Percentiles rank a stretch among this genome's conserved stretches.
phyloP scores from a whole-genome alignment of 2,797 vertebrate genomes.

The Alosa sapidissima region DNA sequence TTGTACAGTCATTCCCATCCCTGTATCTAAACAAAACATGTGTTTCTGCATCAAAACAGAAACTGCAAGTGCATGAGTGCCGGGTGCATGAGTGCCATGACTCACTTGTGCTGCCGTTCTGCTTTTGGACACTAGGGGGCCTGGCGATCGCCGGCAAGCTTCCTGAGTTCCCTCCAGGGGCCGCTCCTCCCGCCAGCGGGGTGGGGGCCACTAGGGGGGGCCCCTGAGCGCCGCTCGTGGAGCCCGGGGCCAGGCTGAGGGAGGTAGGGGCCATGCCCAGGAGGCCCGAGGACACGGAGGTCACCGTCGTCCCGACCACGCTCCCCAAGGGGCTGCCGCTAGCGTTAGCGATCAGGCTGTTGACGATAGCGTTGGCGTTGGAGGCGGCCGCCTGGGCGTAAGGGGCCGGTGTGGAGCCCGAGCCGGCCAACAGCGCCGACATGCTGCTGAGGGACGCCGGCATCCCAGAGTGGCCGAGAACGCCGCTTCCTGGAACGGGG shows the following conservation, averaged over 20 bases:
- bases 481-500: slow-evolving; percentile 57
- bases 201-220: slow-evolving; percentile 60
- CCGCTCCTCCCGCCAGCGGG: slow-evolving; percentile 55
- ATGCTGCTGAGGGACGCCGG: slow-evolving; percentile 69
- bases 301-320: slow-evolving; percentile 59
- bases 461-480: slow-evolving; percentile 71
- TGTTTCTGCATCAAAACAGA: not conserved
- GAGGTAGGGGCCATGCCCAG: slow-evolving; percentile 61
- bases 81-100: slow-evolving; percentile 29
- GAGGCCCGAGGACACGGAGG: slow-evolving; percentile 59
- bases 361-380: slow-evolving; percentile 37
- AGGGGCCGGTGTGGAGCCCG: slow-evolving; percentile 77
- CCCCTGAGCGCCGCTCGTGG: slow-evolving; percentile 53
- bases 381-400: slow-evolving; percentile 83
- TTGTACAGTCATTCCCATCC: not conserved
- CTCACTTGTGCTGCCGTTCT: slow-evolving; percentile 88
- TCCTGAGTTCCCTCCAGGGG: slow-evolving; percentile 62
- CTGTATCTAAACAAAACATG: not conserved
- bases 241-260: slow-evolving; percentile 71
- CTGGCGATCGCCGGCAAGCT: slow-evolving; percentile 67
- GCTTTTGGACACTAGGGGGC: slow-evolving; percentile 75
- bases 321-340: slow-evolving; percentile 46
- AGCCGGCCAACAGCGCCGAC: slow-evolving; percentile 64
- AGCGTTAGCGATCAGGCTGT: slow-evolving; percentile 47
- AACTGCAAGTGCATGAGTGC: not conserved